Conservation (phyloP, 2,113 vertebrate genomes). For the Rhodinocichla rosea region DNA sequence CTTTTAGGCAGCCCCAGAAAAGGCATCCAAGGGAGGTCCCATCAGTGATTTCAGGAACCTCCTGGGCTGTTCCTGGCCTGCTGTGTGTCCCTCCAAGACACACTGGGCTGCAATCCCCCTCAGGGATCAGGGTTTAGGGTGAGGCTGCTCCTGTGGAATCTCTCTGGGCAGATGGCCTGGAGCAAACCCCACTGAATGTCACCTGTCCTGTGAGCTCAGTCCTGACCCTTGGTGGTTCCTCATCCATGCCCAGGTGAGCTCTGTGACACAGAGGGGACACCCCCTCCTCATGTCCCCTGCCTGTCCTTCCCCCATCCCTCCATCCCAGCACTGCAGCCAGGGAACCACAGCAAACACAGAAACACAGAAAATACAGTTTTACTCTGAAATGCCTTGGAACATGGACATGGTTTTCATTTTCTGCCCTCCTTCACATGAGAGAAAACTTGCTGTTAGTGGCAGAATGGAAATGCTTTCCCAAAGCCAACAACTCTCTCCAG, state of each 20-base stretch:
- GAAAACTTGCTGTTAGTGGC: background rate
- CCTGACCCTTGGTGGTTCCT: background rate
- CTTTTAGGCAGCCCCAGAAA: background rate
- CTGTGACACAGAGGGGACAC: background rate
- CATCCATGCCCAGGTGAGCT: background rate
- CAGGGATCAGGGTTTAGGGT: background rate
- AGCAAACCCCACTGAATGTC: background rate
- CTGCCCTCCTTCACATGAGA: background rate
- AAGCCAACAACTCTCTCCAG: background rate
- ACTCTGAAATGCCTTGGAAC: background rate
- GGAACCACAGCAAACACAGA: background rate
- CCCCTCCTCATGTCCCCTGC: rapidly evolving
- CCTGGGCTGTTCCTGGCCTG: background rate
- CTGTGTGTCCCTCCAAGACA: background rate
- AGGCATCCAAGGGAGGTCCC: background rate
- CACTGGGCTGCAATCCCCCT: background rate
- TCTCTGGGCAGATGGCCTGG: background rate
- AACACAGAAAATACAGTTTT: background rate
- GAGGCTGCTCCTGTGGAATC: background rate
- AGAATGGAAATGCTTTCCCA: background rate
- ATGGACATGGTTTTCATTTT: background rate
- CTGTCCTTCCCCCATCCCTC: background rate
- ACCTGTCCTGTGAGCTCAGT: background rate
- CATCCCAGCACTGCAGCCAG: too few species aligned
- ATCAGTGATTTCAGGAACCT: background rate